A percentile compares a stretch with the other conserved stretches of the same genome.
Evolutionary conservation across 1,140 invertebrate genomes (phyloP).

Genomic region (Cydia fagiglandana): DNA sequence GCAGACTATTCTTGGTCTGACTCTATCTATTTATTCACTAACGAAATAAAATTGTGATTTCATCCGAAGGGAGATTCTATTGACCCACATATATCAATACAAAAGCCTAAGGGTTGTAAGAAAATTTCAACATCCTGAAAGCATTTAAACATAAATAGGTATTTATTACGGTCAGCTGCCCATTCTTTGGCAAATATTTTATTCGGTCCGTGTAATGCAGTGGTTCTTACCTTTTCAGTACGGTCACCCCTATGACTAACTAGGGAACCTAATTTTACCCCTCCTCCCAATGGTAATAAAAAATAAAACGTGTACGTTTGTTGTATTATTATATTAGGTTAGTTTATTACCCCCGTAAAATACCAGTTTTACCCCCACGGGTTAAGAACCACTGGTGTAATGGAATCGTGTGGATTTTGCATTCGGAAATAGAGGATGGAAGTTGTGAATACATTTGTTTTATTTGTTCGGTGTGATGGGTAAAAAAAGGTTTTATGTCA

Average conservation of each 20-base stretch:
- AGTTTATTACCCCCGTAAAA: too few species aligned
- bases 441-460: slow-evolving; percentile 24
- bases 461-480: not conserved
- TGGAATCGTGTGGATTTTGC: slow-evolving; percentile 25
- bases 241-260: too few species aligned
- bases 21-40: too few species aligned
- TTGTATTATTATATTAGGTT: too few species aligned
- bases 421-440: slow-evolving; percentile 24
- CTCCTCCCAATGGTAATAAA: too few species aligned
- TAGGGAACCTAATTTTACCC: too few species aligned
- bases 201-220: not conserved
- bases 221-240: too few species aligned
- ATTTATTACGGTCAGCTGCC: slow-evolving; percentile 24
- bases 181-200: slow-evolving; percentile 29
- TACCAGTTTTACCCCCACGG: too few species aligned
- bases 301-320: too few species aligned
- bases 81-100: not conserved
- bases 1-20: too few species aligned
- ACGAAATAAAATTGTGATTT: too few species aligned
- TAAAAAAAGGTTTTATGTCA: not conserved
- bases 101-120: not conserved
- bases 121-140: slow-evolving; percentile 10
- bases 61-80: not conserved
- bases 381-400: not conserved
- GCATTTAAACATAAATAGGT: slow-evolving; percentile 30